Percentiles rank a stretch among this genome's conserved stretches.
These are phyloP conservation scores for Mythimna impura DNA, from an alignment of 2,888 invertebrate genomes.

Conservation along the genomic window DNA sequence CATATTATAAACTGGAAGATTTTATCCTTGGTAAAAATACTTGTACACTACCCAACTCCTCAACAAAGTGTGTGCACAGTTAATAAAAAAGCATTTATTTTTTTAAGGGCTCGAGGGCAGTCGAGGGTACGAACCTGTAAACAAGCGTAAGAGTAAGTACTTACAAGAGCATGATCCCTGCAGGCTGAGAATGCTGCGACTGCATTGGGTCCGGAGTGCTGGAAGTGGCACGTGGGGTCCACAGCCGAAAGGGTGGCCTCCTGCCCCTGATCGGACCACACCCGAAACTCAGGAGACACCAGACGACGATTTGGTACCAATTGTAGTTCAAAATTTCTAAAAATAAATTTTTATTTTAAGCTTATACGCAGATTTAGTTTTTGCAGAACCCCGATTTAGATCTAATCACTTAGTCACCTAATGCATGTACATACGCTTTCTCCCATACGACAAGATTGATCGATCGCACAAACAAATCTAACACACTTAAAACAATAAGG, in stretches of 20 bases:
- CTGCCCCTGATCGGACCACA: constrained; percentile 88
- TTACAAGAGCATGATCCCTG: constrained; percentile 91
- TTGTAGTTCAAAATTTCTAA: constrained; percentile 91
- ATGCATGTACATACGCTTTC: constrained; percentile 50
- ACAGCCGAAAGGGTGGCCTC: constrained; percentile 80
- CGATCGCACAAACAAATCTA: constrained; percentile 37
- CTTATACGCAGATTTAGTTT: constrained; percentile 6
- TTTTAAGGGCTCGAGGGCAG: neutral
- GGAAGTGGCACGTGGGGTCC: constrained; percentile 91
- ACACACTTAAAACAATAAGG: constrained; percentile 49
- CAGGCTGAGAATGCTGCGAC: constrained; percentile 93
- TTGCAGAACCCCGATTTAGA: constrained; percentile 14
- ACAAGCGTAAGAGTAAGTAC: constrained; percentile 57
- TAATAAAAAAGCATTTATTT: too few relatives aligned
- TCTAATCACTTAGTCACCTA: constrained; percentile 32
- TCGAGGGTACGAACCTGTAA: neutral
- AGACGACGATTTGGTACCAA: constrained; percentile 92
- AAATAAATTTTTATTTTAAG: constrained; percentile 53
- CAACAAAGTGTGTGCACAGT: too few relatives aligned
- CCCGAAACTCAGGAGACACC: constrained; percentile 91
- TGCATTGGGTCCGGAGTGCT: constrained; percentile 90
- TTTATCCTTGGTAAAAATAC: too few relatives aligned
- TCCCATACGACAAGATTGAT: constrained; percentile 40
- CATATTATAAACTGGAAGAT: too few relatives aligned
- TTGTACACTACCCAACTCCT: too few relatives aligned